Conservation (phyloP, 2,113 vertebrate genomes). For the Plecotus auritus region DNA sequence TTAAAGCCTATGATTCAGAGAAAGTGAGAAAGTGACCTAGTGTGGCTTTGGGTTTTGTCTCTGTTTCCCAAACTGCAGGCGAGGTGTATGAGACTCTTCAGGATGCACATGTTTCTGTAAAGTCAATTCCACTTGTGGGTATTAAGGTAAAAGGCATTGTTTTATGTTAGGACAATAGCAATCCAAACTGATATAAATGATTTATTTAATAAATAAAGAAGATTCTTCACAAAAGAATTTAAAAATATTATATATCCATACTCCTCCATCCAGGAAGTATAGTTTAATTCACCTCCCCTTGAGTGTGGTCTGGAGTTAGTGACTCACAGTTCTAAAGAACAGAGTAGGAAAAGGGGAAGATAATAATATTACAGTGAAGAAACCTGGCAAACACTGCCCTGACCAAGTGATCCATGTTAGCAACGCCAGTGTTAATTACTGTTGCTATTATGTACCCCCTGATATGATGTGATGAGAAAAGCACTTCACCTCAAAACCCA, state of each 20-base stretch:
- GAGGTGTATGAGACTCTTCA: background rate
- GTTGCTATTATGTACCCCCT: background rate
- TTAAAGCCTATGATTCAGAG: background rate
- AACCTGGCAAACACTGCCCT: background rate
- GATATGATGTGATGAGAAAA: background rate
- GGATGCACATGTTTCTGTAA: background rate
- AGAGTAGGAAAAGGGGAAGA: background rate
- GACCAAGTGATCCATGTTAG: background rate
- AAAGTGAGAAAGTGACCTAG: background rate
- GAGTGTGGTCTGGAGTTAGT: background rate
- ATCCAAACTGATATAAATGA: background rate
- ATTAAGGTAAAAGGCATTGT: background rate
- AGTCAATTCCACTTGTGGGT: background rate
- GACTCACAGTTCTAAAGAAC: background rate
- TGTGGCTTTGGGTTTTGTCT: background rate
- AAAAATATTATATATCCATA: background rate
- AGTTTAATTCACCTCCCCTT: background rate
- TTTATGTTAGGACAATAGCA: background rate
- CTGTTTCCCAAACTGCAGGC: background rate
- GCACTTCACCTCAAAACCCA: background rate
- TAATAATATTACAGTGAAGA: background rate
- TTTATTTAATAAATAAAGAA: background rate
- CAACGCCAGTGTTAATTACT: background rate
- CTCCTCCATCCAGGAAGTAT: background rate
- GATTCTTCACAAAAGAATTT: conserved; percentile 13